Evolutionary conservation across 1,140 invertebrate species (phyloP).

Genomic region (Cherax quadricarinatus): DNA sequence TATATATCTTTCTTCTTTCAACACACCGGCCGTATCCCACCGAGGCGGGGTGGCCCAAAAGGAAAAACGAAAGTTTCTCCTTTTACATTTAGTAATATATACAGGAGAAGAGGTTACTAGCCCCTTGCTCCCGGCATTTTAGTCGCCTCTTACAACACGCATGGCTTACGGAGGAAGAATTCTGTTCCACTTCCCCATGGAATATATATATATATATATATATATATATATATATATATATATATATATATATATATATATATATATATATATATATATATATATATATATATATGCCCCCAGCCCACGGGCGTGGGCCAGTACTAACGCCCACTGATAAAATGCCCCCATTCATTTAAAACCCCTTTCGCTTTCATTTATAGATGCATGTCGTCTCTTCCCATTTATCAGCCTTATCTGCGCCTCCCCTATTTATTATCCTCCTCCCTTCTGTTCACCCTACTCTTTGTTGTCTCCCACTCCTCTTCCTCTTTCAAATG

Average conservation of each 20-base stretch:
- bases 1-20: no score
- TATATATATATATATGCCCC: not conserved
- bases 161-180: no score
- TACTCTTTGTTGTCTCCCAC: not conserved
- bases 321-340: not conserved
- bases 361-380: not conserved
- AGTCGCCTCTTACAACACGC: no score
- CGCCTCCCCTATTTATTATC: not conserved
- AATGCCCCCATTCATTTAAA: not conserved
- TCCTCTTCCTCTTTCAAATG: no score
- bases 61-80: no score
- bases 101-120: no score
- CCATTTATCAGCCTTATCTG: conserved; percentile 12
- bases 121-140: no score
- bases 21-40: no score
- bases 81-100: no score
- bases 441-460: not conserved
- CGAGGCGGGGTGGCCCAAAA: no score
- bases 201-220: conserved; percentile 1
- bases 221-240: conserved; percentile 39
- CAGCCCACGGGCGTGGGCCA: no score
- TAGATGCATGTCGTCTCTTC: not conserved
- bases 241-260: not conserved
- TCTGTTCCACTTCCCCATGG: no score
- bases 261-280: conserved; percentile 39